Conservation (phyloP, 2,797 vertebrate species). For the Melanotaenia parkinsoni region DNA sequence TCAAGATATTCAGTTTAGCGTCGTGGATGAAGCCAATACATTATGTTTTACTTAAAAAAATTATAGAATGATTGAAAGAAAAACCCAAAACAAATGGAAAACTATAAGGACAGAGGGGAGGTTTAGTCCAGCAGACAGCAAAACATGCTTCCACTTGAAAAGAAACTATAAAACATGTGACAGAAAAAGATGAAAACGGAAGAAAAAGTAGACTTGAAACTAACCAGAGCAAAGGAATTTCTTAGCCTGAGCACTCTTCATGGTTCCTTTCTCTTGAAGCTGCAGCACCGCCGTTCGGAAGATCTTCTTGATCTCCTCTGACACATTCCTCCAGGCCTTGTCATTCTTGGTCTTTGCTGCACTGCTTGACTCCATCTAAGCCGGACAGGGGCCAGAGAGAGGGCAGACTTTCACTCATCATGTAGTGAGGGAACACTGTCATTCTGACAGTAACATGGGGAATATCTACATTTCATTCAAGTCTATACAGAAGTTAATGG, state of each 20-base stretch:
- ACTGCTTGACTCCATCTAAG: constrained; percentile 90
- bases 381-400: constrained; percentile 29
- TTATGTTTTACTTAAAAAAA: not conserved
- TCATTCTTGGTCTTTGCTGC: constrained; percentile 87
- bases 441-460: not conserved
- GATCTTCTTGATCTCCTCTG: constrained; percentile 96
- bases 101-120: too few relatives aligned
- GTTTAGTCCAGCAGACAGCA: not conserved
- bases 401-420: constrained; percentile 27
- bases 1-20: not conserved
- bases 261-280: constrained; percentile 94
- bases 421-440: constrained; percentile 8
- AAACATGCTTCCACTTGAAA: constrained; percentile 9
- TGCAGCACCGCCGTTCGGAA: constrained; percentile 93
- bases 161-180: constrained; percentile 2
- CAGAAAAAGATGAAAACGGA: not conserved
- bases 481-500: not conserved
- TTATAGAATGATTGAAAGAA: not conserved
- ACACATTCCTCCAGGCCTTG: constrained; percentile 93
- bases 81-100: too few relatives aligned
- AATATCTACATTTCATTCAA: not conserved
- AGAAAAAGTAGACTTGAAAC: constrained; percentile 31
- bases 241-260: constrained; percentile 92
- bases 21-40: not conserved
- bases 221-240: constrained; percentile 97